Evolutionary conservation across 2,113 vertebrate genomes (phyloP), one percentile per base, ranked within the genome.

Genomic region (Phoenicopterus ruber): DNA sequence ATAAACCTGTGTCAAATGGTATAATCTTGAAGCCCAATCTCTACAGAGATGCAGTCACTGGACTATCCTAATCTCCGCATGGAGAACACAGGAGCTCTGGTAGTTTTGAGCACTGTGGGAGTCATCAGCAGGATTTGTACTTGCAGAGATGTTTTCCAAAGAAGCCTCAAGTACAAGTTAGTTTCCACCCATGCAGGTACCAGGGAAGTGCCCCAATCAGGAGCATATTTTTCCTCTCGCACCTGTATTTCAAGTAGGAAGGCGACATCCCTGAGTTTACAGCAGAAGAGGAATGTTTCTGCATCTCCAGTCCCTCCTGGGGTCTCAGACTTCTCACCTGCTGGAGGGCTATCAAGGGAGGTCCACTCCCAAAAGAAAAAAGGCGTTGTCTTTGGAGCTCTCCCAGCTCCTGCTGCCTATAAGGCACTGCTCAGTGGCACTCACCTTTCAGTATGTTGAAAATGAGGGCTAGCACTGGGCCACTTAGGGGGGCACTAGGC

Each of bases 381-480:
- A 31, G 4, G 17, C 2, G 1, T 2, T 69, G 36, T 5, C 13
- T 84, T 46, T 55, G 57, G 81, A 76, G 71, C 46, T 69, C 29
- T 55, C 52, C 17, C 36, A 65, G 58, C 59, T 86, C 80, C 61
- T 61, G 34, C 73, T 52, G 26, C 80, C 69, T 36, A 18, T 18
- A 8, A 15, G 58, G 29, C 52, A 15, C 34, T 26, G 52, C 47
- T 86, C 73, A 31, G 36, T 15, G 34, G 36, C 58, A 21, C 24
- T 96, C 65, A 99, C 99, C 99, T 88, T 99, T 98, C 93, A 99
- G 95, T 81, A 99, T 99, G 97, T 99, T 99, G 94, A 99, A 97
- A 91, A 99, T 99, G 93, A 99, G 98, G 7, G 97, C 97, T 49
- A 99, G 98, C 86, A 99, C 99, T 0, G 99, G 99, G 63, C 99